Conservation (phyloP, 2,888 invertebrate species). For the Lysandra bellargus region DNA sequence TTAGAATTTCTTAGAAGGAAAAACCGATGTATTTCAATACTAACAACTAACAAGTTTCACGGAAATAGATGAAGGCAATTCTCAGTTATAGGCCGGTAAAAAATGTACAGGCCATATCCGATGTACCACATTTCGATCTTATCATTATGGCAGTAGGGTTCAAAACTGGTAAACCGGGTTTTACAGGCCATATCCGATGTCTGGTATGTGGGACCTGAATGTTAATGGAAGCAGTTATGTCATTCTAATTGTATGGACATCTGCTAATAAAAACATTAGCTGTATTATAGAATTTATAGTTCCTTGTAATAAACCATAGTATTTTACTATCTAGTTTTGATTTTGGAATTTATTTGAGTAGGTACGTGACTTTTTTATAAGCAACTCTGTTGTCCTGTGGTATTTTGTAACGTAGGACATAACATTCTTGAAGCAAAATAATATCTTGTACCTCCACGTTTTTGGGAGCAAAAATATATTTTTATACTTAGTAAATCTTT, state of each 20-base stretch:
- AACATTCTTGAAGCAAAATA: no score
- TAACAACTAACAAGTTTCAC: slow-evolving; percentile 34
- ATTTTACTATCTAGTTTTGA: background rate
- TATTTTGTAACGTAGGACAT: no score
- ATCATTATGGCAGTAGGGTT: background rate
- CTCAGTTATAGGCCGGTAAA: slow-evolving; percentile 39
- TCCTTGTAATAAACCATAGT: background rate
- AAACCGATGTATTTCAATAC: slow-evolving; percentile 15
- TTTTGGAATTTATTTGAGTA: background rate
- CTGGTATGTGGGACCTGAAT: background rate
- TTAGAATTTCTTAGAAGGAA: background rate
- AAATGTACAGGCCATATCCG: slow-evolving; percentile 39
- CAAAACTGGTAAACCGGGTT: background rate
- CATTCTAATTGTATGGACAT: slow-evolving; percentile 1
- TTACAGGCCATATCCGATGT: slow-evolving; percentile 34
- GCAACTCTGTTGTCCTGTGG: background rate
- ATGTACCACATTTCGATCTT: slow-evolving; percentile 18
- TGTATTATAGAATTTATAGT: background rate
- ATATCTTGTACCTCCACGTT: background rate
- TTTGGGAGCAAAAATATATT: background rate
- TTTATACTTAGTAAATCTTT: background rate
- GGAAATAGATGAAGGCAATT: slow-evolving; percentile 41
- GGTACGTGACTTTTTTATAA: background rate
- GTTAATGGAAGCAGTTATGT: slow-evolving; percentile 26
- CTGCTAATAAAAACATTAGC: slow-evolving; percentile 22